phyloP scores from a whole-genome alignment of 2,797 vertebrate genomes.

The Tenualosa ilisha region DNA sequence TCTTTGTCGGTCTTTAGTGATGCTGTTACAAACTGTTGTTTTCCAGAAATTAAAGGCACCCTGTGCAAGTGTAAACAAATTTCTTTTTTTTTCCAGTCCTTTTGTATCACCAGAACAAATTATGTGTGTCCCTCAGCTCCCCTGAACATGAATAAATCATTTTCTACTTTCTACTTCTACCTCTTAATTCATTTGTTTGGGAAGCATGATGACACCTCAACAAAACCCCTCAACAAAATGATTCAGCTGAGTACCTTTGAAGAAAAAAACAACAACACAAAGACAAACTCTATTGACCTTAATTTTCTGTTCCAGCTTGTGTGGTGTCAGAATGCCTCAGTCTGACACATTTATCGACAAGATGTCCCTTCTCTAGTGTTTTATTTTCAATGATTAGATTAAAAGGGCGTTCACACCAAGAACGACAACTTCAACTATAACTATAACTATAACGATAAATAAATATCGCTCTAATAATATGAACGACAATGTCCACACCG shows the following conservation, averaged over 20 bases:
- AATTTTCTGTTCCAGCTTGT: not conserved
- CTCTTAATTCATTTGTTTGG: not conserved
- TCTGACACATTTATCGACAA: not conserved
- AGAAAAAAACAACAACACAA: not conserved
- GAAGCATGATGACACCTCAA: not conserved
- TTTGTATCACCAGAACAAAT: conserved; percentile 14
- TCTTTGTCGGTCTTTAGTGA: not conserved
- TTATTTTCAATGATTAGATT: not conserved
- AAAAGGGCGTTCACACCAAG: too few species aligned
- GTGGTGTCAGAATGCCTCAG: not conserved
- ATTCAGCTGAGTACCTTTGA: not conserved
- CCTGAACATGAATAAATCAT: conserved; percentile 20
- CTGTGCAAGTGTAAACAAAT: not conserved
- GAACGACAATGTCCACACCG: too few species aligned
- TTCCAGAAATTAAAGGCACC: conserved; percentile 12
- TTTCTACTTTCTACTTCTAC: not conserved
- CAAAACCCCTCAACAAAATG: not conserved
- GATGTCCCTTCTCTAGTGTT: not conserved
- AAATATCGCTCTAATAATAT: too few species aligned
- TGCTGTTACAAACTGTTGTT: not conserved
- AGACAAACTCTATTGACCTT: not conserved
- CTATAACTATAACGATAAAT: too few species aligned
- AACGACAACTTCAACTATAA: too few species aligned
- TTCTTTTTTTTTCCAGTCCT: not conserved
- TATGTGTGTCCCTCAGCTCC: conserved; percentile 4